Percentiles rank a stretch among this genome's conserved stretches.
Conservation (phyloP, 2,888 invertebrate species). For the Drepanosiphum platanoidis region DNA sequence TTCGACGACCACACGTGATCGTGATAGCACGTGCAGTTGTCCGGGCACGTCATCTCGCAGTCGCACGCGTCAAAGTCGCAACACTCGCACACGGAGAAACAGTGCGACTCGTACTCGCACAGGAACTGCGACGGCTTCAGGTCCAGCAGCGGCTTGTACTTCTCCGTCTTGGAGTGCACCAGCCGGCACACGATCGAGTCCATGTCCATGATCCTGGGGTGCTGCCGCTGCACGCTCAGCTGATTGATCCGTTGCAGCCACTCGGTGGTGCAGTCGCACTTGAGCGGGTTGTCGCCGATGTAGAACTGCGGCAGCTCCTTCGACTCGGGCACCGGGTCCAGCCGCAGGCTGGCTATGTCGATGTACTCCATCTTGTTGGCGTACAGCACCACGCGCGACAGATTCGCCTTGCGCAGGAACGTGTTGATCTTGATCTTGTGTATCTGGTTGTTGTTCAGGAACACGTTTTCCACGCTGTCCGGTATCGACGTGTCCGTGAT, state of each 20-base stretch:
- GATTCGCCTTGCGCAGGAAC: slow-evolving; percentile 87
- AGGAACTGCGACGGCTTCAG: slow-evolving; percentile 75
- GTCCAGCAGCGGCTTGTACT: slow-evolving; percentile 62
- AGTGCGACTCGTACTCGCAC: slow-evolving; percentile 91
- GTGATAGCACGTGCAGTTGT: slow-evolving; percentile 93
- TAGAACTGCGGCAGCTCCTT: slow-evolving; percentile 88
- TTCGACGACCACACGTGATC: slow-evolving; percentile 94
- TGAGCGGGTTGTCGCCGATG: slow-evolving; percentile 92
- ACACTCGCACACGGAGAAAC: slow-evolving; percentile 93
- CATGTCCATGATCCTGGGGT: slow-evolving; percentile 88
- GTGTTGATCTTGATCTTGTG: slow-evolving; percentile 86
- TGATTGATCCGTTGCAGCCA: slow-evolving; percentile 93
- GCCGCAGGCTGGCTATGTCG: slow-evolving; percentile 88
- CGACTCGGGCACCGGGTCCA: slow-evolving; percentile 82
- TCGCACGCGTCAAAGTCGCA: slow-evolving; percentile 97
- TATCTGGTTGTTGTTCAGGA: slow-evolving; percentile 89
- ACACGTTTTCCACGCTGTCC: slow-evolving; percentile 84
- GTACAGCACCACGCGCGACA: slow-evolving; percentile 90
- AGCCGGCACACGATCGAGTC: slow-evolving; percentile 90
- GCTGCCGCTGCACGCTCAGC: slow-evolving; percentile 82
- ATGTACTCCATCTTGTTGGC: slow-evolving; percentile 91
- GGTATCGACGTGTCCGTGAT: slow-evolving; percentile 82
- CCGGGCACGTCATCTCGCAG: slow-evolving; percentile 96
- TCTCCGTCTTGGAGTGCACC: slow-evolving; percentile 75
- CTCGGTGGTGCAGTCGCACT: slow-evolving; percentile 95